These are phyloP conservation scores for Ceratoteleas bidentatus DNA, from an alignment of 1,140 invertebrate genomes.

Conservation along the genomic window DNA sequence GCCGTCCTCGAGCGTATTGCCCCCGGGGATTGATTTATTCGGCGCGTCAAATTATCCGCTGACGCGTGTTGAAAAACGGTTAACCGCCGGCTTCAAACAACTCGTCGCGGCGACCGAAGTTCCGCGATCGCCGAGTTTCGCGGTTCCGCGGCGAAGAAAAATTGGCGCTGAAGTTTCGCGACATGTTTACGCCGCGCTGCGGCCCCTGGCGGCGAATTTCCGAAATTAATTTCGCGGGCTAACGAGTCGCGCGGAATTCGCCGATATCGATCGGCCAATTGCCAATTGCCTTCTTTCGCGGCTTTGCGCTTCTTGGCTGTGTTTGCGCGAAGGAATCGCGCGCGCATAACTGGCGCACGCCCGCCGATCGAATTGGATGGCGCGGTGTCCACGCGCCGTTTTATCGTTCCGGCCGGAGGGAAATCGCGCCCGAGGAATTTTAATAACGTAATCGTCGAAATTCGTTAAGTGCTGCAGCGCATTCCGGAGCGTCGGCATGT, in stretches of 20 bases:
- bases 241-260: constrained; percentile 50
- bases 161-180: constrained; percentile 11
- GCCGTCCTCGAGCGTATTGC: constrained; percentile 36
- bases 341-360: not conserved
- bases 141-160: constrained; percentile 24
- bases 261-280: constrained; percentile 50
- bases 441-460: too few relatives aligned
- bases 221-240: constrained; percentile 29
- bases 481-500: too few relatives aligned
- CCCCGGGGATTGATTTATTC: constrained; percentile 61
- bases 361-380: not conserved
- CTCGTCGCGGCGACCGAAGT: constrained; percentile 22
- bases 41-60: constrained; percentile 65
- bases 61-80: constrained; percentile 29
- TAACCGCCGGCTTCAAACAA: constrained; percentile 51
- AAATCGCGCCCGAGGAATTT: not conserved
- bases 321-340: not conserved
- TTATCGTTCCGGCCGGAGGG: not conserved
- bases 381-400: not conserved
- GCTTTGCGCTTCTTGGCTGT: constrained; percentile 8
- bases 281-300: constrained; percentile 45
- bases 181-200: not conserved
- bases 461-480: too few relatives aligned
- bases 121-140: constrained; percentile 34
- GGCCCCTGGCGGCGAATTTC: constrained; percentile 29